Evolutionary conservation across 2,888 invertebrate genomes (phyloP), one percentile per base, ranked within the genome.

Genomic region (Drosophila macrospina): DNA sequence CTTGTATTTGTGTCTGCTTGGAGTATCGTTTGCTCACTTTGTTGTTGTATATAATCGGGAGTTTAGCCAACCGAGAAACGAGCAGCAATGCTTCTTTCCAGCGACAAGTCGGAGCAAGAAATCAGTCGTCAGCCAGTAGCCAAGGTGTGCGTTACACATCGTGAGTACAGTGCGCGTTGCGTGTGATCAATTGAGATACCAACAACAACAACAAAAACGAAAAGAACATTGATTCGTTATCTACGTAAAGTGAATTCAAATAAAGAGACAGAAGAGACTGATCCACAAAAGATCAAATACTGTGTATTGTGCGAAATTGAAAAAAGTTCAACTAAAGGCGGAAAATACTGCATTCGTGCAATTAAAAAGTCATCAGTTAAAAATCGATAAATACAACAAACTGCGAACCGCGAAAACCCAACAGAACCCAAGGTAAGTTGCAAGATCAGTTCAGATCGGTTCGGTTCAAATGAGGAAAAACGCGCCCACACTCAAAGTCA

Each of bases 41-140:
- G 65, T 44, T 64, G 55, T 54, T 60, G 69, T 51, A 42, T 60
- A 78, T 75, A 79, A 72, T 59, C 86, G 81, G 81, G 65, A 83
- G 84, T 80, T 60, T 56, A 61, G 77, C 77, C 67, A 69, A 69
- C 75, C 68, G 72, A 80, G 67, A 67, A 72, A 69, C 69, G 71
- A 80, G 80, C 77, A 71, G 71, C 50, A 86, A 90, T 87, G 90
- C 91, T 90, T 90, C 90, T 89, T 91, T 86, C 86, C 88, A 86
- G 83, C 82, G 75, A 78, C 82, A 79, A 79, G 75, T 85, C 83
- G 80, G 83, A 86, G 85, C 77, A 76, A 86, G 81, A 88, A 89
- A 82, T 91, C 91, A 90, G 90, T 90, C 91, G 90, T 86, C 89
- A 86, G 89, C 88, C 85, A 89, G 90, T 89, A 85, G 90, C 86